phyloP scores from a whole-genome alignment of 2,113 vertebrate species.

The Centropus bengalensis region DNA sequence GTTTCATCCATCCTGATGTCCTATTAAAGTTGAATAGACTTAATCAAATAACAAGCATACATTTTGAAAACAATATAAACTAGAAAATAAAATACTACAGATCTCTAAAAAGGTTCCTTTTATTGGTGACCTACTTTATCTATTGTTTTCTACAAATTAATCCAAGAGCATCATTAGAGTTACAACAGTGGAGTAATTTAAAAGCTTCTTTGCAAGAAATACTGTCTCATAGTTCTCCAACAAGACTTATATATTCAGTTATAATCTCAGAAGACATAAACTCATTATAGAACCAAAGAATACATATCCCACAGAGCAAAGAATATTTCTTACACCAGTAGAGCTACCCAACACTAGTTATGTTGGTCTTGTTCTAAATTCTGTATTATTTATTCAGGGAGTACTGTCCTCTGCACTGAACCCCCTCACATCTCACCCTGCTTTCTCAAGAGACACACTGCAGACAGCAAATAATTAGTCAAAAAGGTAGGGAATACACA shows the following conservation, averaged over 20 bases:
- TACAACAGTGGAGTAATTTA: not conserved
- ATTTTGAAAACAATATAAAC: not conserved
- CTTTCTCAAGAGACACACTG: not conserved
- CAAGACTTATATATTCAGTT: not conserved
- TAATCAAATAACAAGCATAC: not conserved
- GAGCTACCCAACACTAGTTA: not conserved
- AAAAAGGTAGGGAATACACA: not conserved
- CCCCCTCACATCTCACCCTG: not conserved
- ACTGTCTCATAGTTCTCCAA: not conserved
- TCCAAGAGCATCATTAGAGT: not conserved
- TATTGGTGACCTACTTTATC: not conserved
- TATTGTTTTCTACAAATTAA: not conserved
- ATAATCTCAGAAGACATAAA: constrained; percentile 4
- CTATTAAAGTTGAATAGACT: not conserved
- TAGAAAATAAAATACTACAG: not conserved
- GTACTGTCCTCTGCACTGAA: not conserved
- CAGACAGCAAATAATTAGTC: not conserved
- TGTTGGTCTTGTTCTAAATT: not conserved
- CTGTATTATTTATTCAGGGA: not conserved
- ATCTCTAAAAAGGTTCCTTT: not conserved
- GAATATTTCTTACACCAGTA: not conserved
- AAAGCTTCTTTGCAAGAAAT: constrained; percentile 4
- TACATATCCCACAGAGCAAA: not conserved
- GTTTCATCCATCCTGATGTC: not conserved
- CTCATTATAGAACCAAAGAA: not conserved